A percentile compares a stretch with the other conserved stretches of the same genome.
These are phyloP conservation scores for Rapana venosa DNA, from an alignment of 2,888 invertebrate species.

Conservation along the genomic window DNA sequence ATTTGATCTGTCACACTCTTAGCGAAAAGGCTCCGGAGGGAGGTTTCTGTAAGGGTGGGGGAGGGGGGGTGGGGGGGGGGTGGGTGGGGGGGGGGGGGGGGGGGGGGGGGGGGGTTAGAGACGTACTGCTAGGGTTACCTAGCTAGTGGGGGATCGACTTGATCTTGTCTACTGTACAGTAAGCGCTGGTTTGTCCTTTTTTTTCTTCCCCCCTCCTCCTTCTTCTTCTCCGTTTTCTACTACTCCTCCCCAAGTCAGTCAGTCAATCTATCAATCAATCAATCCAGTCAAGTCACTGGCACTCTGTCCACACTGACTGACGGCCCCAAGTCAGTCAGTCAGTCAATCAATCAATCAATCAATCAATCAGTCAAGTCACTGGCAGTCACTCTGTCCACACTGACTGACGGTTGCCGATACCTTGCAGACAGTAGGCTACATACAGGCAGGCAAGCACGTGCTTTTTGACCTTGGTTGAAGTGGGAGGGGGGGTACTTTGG, in stretches of 20 bases:
- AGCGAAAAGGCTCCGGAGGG: not conserved
- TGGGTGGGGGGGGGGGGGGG: too few relatives aligned
- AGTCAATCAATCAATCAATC: not conserved
- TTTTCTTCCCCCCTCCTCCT: not conserved
- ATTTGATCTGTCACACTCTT: not conserved
- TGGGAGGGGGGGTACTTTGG: too few relatives aligned
- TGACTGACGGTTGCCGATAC: not conserved
- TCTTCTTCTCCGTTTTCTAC: not conserved
- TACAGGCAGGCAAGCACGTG: too few relatives aligned
- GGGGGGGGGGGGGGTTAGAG: too few relatives aligned
- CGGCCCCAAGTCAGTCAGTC: not conserved
- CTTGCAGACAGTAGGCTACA: too few relatives aligned
- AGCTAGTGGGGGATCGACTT: not conserved
- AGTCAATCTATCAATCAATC: not conserved
- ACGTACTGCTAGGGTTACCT: not conserved
- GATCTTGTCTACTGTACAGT: not conserved
- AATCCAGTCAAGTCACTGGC: too few relatives aligned
- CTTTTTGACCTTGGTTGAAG: too few relatives aligned
- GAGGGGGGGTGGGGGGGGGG: too few relatives aligned
- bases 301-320: not conserved
- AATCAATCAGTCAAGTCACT: too few relatives aligned
- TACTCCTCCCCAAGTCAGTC: not conserved
- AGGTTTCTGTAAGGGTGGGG: not conserved
- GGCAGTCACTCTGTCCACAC: too few relatives aligned
- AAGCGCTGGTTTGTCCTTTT: not conserved